These are phyloP conservation scores for Babylonia areolata DNA, from an alignment of 1,140 invertebrate genomes.

Conservation along the genomic window DNA sequence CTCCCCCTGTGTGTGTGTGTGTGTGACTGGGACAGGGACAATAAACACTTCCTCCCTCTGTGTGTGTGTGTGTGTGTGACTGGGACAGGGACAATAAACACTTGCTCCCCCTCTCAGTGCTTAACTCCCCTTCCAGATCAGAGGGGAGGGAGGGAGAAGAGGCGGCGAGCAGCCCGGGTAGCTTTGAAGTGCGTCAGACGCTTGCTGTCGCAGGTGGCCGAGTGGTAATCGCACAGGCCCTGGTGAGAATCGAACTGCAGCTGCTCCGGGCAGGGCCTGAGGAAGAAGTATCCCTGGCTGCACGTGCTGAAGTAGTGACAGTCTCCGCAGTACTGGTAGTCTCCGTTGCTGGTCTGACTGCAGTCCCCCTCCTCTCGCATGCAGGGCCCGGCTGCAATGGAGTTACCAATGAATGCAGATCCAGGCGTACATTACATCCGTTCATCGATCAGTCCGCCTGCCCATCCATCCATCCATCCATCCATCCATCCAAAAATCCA, in stretches of 20 bases:
- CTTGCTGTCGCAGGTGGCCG: conserved; percentile 35
- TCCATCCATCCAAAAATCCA: too few species aligned
- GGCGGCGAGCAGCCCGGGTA: neutral
- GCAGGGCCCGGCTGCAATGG: conserved; percentile 47
- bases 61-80: too few species aligned
- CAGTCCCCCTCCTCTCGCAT: conserved; percentile 43
- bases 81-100: too few species aligned
- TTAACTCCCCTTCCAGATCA: too few species aligned
- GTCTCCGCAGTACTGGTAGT: conserved; percentile 51
- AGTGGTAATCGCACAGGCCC: conserved; percentile 45
- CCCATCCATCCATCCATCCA: too few species aligned
- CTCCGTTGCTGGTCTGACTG: conserved; percentile 40
- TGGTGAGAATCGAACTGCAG: conserved; percentile 43
- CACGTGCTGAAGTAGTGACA: conserved; percentile 54
- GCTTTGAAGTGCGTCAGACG: too few species aligned
- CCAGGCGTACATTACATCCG: neutral
- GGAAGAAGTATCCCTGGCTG: conserved; percentile 47
- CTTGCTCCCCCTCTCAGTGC: too few species aligned
- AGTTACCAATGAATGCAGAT: neutral
- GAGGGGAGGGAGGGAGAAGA: neutral
- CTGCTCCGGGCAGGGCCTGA: conserved; percentile 49
- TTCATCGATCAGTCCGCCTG: too few species aligned
- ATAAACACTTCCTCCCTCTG: too few species aligned
- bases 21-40: too few species aligned
- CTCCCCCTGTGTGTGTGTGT: too few species aligned